A percentile compares a stretch with the other conserved stretches of the same genome.
Conservation (phyloP, 2,797 vertebrate species). For the Bufotes viridis region DNA sequence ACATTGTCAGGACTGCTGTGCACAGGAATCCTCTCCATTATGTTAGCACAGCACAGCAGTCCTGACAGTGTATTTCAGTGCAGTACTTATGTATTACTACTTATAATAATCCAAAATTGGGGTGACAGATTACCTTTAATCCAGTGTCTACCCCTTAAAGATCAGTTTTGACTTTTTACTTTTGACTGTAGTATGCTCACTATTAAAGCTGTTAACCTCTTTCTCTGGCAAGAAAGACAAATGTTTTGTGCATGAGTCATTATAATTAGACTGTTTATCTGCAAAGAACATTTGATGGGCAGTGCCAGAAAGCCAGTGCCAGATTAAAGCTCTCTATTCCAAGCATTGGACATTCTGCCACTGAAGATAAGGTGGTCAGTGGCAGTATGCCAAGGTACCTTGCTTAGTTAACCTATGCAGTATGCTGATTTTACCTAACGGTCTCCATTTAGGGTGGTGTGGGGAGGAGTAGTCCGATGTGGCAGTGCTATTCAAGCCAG, state of each 20-base stretch:
- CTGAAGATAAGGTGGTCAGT: constrained; percentile 33
- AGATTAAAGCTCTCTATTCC: constrained; percentile 25
- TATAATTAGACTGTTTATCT: constrained; percentile 48
- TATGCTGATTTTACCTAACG: neutral
- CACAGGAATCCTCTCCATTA: no score
- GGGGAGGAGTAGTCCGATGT: neutral
- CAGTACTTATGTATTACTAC: no score
- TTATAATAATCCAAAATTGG: neutral
- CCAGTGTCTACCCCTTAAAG: neutral
- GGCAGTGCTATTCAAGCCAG: neutral
- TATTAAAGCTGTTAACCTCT: neutral
- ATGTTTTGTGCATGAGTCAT: constrained; percentile 51
- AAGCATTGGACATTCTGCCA: neutral
- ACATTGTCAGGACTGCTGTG: no score
- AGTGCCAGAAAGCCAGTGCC: constrained; percentile 25
- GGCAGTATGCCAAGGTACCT: constrained; percentile 30
- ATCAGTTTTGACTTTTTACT: neutral
- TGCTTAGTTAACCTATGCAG: neutral
- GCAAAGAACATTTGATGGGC: constrained; percentile 43
- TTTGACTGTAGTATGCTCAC: neutral
- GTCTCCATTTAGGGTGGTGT: neutral
- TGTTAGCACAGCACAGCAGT: no score
- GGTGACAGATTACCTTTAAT: neutral
- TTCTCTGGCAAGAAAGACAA: constrained; percentile 3
- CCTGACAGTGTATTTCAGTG: no score